These are phyloP conservation scores for Heterodera carotae DNA, from an alignment of 1,140 invertebrate species.

Conservation along the genomic window DNA sequence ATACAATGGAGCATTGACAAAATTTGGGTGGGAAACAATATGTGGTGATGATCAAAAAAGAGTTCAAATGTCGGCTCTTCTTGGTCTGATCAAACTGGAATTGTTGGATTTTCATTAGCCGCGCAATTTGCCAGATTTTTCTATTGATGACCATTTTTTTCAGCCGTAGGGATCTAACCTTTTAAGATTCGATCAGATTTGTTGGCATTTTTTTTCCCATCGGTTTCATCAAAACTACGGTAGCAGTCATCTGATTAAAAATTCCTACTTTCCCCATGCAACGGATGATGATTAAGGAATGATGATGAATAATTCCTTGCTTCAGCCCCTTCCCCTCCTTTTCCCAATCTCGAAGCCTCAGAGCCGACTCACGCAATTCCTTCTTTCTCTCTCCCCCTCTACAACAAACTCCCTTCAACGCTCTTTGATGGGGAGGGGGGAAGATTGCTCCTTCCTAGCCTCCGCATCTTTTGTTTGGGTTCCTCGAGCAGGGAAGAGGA, in stretches of 20 bases:
- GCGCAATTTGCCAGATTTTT: too few relatives aligned
- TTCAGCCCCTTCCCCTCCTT: background rate
- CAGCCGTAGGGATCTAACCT: too few relatives aligned
- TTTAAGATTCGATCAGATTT: too few relatives aligned
- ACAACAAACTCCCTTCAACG: background rate
- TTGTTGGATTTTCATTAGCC: too few relatives aligned
- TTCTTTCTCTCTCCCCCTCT: background rate
- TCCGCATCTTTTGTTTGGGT: background rate
- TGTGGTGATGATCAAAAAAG: too few relatives aligned
- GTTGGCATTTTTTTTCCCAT: too few relatives aligned
- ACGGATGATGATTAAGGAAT: background rate
- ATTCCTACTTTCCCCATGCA: background rate
- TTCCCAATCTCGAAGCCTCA: background rate
- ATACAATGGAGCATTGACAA: background rate
- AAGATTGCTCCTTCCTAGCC: too few relatives aligned
- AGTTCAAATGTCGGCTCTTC: too few relatives aligned
- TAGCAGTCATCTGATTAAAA: background rate
- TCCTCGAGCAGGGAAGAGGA: background rate
- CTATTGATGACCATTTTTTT: too few relatives aligned
- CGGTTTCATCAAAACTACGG: background rate
- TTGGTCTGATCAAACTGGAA: too few relatives aligned
- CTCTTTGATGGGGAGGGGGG: background rate
- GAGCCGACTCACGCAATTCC: background rate
- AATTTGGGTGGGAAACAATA: background rate
- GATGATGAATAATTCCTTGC: slow-evolving; percentile 1